Base-by-base conservation (phyloP, 2,888 invertebrate species). In the Idaea straminata region DNA sequence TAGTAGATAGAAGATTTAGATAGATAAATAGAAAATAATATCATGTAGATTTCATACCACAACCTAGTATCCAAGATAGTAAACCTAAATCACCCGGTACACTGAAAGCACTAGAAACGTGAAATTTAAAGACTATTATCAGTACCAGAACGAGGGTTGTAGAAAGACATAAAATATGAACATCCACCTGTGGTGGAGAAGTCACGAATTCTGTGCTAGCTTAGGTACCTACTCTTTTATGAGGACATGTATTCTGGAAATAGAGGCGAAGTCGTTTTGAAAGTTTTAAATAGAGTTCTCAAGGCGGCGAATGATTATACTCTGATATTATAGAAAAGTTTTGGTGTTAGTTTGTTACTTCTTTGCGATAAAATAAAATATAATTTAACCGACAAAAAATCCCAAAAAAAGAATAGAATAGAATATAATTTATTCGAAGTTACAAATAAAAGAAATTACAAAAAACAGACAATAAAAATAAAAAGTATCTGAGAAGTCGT, bases 251-350 rank as follows among this genome's bases (percentile, higher is more conserved):
- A 47, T 47, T 47, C 47, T 47, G 47, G 47, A 13, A 47, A 47
- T 7, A 4, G 10, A 47, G 47, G 13, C 13, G 47, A 47, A 47
- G 47, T 10, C 47, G 47, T 47, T 47, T 10, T 10, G 47, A 47
- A 47, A 47, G 0, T 3, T 6, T 10, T 47, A 5, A 25, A 25
- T 25, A 25, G 25, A 25, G 25, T 3, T 25, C 25, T 25, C 25
- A 25, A 25, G 25, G 25, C 25, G 25, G 25, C 25, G 25, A 25
- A 25, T 25, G 1, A 25, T 25, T 25, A 25, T 25, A 0, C 10
- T 36, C 36, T 36, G 4, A 6, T 72, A 72, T 68, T 72, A 66
- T 67, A 59, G 36, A n/a, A 36, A 35, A 36, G 47, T 58, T 64
- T 10, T 60, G 16, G 36, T 38, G 5, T 36, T 36, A 6, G 7